phyloP scores from a whole-genome alignment of 2,888 invertebrate genomes.

The Mantis religiosa region DNA sequence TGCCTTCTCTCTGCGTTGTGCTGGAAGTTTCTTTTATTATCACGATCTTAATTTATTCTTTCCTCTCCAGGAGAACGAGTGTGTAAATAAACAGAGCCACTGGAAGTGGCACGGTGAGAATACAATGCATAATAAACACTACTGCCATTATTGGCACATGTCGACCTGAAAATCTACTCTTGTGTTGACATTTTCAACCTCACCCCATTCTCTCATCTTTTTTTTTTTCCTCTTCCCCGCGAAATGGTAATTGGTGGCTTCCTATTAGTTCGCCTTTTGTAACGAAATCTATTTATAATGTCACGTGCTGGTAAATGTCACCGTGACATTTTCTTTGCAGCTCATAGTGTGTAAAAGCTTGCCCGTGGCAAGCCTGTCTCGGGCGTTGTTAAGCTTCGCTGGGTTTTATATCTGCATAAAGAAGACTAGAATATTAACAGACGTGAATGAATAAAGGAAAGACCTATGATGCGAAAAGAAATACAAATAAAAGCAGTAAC shows the following conservation, averaged over 20 bases:
- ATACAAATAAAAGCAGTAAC: too few species aligned
- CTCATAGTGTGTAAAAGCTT: neutral
- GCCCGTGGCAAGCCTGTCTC: neutral
- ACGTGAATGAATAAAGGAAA: neutral
- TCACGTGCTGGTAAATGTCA: slow-evolving; percentile 5
- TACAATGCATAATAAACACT: neutral
- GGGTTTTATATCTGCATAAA: neutral
- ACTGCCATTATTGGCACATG: too few species aligned
- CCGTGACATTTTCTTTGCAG: neutral
- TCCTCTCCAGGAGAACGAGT: neutral
- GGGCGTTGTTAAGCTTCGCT: neutral
- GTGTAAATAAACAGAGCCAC: neutral
- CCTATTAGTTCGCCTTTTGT: slow-evolving; percentile 12
- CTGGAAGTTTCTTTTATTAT: neutral
- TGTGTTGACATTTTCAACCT: neutral
- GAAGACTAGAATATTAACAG: neutral
- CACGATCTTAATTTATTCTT: neutral
- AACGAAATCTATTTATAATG: slow-evolving; percentile 4
- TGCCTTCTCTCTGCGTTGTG: neutral
- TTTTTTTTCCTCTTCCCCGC: neutral
- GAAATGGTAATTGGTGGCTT: slow-evolving; percentile 6
- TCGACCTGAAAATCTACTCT: neutral
- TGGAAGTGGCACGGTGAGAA: neutral
- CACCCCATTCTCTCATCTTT: neutral
- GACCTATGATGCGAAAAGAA: too few species aligned